Evolutionary conservation across 2,113 vertebrate genomes (phyloP), one percentile per base, ranked within the genome.

Genomic region (Coryphaenoides rupestris): DNA sequence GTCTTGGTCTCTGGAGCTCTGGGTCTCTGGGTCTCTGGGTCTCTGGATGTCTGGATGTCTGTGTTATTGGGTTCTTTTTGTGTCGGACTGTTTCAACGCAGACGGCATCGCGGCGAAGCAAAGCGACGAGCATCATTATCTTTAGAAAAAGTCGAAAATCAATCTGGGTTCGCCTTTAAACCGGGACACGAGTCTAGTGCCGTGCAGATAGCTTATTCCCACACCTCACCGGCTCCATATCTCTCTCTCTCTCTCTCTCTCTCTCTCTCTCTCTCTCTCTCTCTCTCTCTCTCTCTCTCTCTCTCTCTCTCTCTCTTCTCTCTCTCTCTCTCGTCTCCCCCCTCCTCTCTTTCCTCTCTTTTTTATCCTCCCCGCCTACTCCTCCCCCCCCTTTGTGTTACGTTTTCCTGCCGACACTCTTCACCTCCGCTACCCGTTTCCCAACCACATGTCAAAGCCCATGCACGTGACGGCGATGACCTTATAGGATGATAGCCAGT

Each of bases 201-300:
- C 33, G 13, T 40, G 7, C 33, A 40, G 2, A 40, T 40, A 40
- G 7, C 33, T 12, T 12, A 6, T 12, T 40, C 33, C 33, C 13
- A 3, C 47, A 28, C 13, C 47, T 50, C 47, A 5, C 47, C 13
- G 4, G 2, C 49, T 50, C 49, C 14, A 3, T 50, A 6, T 50
- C 49, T 15, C 49, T 50, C n/a, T 50, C 49, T 50, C 49, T 17
- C n/a, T 50, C 49, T 50, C 49, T n/a, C 49, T 50, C 49, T n/a
- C 49, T 3, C 14, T 50, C 49, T 50, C 49, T 15, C 49, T 50
- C 49, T 0, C 49, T 50, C 49, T n/a, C 14, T 50, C 49, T 50
- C 49, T 50, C 5, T 50, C 49, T 17, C 49, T 50, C 49, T 50
- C n/a, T 17, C 14, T 50, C 49, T 50, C 49, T 50, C 49, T 50